Conservation (phyloP, 2,797 vertebrate species). For the Crax fasciolata region DNA sequence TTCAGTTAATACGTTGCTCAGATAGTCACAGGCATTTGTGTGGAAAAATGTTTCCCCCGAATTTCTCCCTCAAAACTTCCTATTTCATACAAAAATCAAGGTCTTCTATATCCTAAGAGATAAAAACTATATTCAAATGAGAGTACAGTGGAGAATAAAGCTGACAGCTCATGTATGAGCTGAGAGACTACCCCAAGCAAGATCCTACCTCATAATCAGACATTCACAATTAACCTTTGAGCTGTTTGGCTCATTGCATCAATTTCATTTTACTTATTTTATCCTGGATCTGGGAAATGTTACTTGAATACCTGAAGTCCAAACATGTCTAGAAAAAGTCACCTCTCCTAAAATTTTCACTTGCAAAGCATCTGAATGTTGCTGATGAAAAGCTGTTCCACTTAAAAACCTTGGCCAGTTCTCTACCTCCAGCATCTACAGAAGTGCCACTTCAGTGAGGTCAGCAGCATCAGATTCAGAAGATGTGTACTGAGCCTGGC, state of each 20-base stretch:
- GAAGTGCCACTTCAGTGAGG: not conserved
- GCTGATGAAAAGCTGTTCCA: not conserved
- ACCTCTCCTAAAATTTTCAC: not conserved
- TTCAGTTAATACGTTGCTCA: not conserved
- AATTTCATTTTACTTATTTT: slow-evolving; percentile 6
- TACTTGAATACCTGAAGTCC: slow-evolving; percentile 2
- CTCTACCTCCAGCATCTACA: not conserved
- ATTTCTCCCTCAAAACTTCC: not conserved
- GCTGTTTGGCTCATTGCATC: not conserved
- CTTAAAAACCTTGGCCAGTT: not conserved
- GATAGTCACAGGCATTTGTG: not conserved
- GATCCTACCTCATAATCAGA: not conserved
- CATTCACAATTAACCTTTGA: not conserved
- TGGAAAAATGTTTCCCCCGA: not conserved
- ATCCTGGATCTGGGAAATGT: not conserved
- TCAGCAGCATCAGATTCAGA: not conserved
- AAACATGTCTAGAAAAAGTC: not conserved
- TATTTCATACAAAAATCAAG: not conserved
- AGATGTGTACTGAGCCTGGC: not conserved
- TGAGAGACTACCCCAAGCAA: not conserved
- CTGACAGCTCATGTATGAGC: not conserved
- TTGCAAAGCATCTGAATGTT: not conserved
- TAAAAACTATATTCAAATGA: not conserved
- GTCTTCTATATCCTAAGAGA: not conserved
- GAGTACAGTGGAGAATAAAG: not conserved